These are phyloP conservation scores for Nyctibius grandis DNA, from an alignment of 2,797 vertebrate genomes.

Conservation along the genomic window DNA sequence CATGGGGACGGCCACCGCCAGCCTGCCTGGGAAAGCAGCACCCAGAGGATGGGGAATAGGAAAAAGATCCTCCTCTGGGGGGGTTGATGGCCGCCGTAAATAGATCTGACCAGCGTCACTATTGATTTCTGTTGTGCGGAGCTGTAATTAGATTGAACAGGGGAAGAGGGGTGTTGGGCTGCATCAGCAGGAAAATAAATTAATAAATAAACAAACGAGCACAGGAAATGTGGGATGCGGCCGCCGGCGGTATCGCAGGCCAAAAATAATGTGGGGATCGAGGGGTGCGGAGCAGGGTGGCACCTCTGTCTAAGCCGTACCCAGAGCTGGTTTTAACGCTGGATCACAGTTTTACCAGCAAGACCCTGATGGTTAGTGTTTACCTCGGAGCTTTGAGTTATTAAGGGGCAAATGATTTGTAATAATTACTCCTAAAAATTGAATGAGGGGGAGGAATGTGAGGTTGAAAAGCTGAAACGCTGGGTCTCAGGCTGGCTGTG, in stretches of 20 bases:
- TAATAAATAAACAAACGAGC: slow-evolving; percentile 46
- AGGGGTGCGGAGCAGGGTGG: not conserved
- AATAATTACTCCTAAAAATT: not conserved
- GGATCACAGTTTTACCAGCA: not conserved
- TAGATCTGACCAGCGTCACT: slow-evolving; percentile 83
- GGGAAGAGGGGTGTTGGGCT: slow-evolving; percentile 78
- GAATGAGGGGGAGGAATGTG: not conserved
- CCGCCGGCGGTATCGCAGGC: rapidly evolving
- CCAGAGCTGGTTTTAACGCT: rapidly evolving
- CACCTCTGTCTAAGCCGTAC: not conserved
- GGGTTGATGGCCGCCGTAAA: slow-evolving; percentile 80
- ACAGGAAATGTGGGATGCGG: not conserved
- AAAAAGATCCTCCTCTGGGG: slow-evolving; percentile 78
- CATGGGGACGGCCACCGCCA: not conserved
- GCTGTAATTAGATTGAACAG: slow-evolving; percentile 90
- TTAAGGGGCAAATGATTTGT: not conserved
- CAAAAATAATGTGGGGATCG: not conserved
- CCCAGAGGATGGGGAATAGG: slow-evolving; percentile 73
- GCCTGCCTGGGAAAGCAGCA: not conserved
- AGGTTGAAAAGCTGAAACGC: not conserved
- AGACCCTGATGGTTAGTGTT: not conserved
- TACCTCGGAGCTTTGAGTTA: not conserved
- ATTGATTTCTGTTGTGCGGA: slow-evolving; percentile 83
- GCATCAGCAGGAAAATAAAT: slow-evolving; percentile 79
- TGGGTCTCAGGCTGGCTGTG: not conserved